Base-by-base conservation (phyloP, 1,140 invertebrate species). In the Caenorhabditis inopinata region DNA sequence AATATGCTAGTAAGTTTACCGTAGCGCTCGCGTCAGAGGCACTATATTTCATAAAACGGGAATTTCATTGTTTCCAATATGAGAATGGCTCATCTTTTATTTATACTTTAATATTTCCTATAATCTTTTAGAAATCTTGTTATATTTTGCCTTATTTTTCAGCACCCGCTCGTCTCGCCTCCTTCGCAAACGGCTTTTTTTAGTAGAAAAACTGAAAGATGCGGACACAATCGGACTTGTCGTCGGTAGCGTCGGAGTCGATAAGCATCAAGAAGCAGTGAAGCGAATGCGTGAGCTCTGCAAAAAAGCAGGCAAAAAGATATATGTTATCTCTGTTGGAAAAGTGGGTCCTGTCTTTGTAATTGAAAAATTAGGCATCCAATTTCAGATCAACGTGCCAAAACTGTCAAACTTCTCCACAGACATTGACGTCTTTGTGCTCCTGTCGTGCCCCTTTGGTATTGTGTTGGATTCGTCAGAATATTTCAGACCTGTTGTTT, bases 391-490 rank as follows among this genome's bases (percentile, higher is more conserved):
- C 12, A 84, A 84, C 46, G 83, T 84, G 3, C 45, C 83, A 14
- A 84, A 84, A 45, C 47, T 84, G 21, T 48, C 82, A 12, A 84
- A 84, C 62, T 84, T 84, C 46, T 68, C 83, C 4, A 38, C 83
- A 5, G 83, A 83, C 32, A 78, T 84, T 18, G 83, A 84, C 25
- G 62, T 78, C 16, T 84, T 84, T 51, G 83, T 84, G n/a, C 76
- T 84, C 2, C 38, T 84, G 2, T 84, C 82, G 2, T 84, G 83
- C 46, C 83, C 83, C 12, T 84, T 81, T 68, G 83, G 83, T 14
- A 73, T 84, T 25, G 62, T 84, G n/a, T 58, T 84, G 1, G 78
- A 84, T 74, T 76, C 78, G 4, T 74, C 78, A 4, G 83, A 84
- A 23, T 84, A 80, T 35, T 81, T 83, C 42, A 48, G 73, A 53